Base-by-base conservation (phyloP, 2,797 vertebrate genomes). In the Argyrosomus regius region DNA sequence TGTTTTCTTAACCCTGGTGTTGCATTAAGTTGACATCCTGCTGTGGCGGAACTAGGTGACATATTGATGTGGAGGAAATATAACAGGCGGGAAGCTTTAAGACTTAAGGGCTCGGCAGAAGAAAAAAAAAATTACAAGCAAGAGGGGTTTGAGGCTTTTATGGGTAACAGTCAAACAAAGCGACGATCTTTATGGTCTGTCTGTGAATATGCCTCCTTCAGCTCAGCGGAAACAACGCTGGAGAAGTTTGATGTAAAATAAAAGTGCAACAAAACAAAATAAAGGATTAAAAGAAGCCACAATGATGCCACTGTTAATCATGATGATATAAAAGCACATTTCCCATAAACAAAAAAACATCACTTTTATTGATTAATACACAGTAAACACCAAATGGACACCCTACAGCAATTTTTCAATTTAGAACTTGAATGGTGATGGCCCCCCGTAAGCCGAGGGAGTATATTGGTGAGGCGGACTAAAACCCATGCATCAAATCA, bases 1-100 rank as follows among this genome's bases (percentile, higher is more conserved):
- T 95, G 94, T 94, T 94, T 95, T 94, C 93, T 94, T 95, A 94
- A 95, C 94, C 95, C 87, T 31, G 49, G 82, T 89, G 87, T 89
- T 89, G 92, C 91, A 93, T 94, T 94, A 92, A 81, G 91, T 84
- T 91, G 92, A 94, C 95, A 93, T 94, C 93, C 95, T 94, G 92
- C 88, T 22, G 64, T 39, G 49, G 85, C 73, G 90, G 91, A 94
- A 91, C 91, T 63, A 73, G 93, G 91, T 94, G 92, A 94, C 92
- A 93, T 91, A 90, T 94, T 94, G 91, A 94, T 92, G 91, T 88
- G 84, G 72, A 91, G 90, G 89, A 92, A 93, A 94, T 93, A 91
- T 88, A 91, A 93, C 87, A 90, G 87, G 91, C 80, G 72, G 89
- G 80, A 87, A 90, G 87, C 86, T 92, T 91, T 89, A 90, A 86